Base-by-base conservation (phyloP, 2,113 vertebrate species). In the Nyctibius bracteatus region DNA sequence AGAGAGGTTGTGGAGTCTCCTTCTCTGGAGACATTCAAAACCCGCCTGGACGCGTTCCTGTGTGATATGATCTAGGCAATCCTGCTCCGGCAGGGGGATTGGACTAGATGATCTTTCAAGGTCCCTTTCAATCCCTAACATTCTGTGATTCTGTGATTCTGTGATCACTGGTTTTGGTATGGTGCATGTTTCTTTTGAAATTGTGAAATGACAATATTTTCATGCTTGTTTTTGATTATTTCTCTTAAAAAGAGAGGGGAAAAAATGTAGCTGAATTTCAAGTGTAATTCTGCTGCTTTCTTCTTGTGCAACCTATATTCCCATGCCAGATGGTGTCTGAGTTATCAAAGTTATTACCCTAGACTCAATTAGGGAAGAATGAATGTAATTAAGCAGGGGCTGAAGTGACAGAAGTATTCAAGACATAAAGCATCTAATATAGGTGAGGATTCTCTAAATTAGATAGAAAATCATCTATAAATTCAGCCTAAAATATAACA, bases 341-440 rank as follows among this genome's bases (percentile, higher is more conserved):
- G 86, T 92, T 97, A 95, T 95, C 94, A 92, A 95, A 97, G 94
- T 94, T 96, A 97, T 92, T 96, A 95, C 52, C 81, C 86, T 90
- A 90, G 95, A 95, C 61, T 95, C 93, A 96, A 88, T 96, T 96
- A 96, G 77, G 66, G 79, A 97, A 96, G 95, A 96, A 96, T 93
- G 72, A 91, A 96, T 92, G 90, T 90, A 95, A 96, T 97, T 96
- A 97, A 94, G 84, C 73, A 92, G 49, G 51, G 89, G 46, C 78
- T 92, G 91, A 96, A 93, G 87, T 88, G 81, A 87, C 72, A 95
- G 74, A 84, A 93, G 49, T 81, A 92, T 82, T 91, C 77, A 86
- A 73, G 41, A 86, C 81, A 94, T 81, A 90, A 96, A 96, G 70
- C 71, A 90, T 63, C 49, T 70, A 83, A 75, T 75, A 70, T 65